Evolutionary conservation across 2,113 vertebrate genomes (phyloP).

Genomic region (Carollia perspicillata): DNA sequence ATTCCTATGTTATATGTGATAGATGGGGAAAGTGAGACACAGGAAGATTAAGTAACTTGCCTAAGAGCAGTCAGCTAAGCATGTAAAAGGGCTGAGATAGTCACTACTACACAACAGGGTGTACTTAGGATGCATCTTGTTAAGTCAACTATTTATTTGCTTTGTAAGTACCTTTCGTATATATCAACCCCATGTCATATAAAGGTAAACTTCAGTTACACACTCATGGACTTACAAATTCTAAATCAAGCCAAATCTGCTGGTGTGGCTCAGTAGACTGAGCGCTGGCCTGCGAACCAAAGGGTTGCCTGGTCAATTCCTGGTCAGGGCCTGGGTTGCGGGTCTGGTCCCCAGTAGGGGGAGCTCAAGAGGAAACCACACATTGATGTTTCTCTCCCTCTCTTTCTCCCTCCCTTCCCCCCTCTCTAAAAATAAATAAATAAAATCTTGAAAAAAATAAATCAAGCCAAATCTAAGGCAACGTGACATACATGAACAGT

Average conservation of each 20-base stretch:
- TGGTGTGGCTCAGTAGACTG: too few species aligned
- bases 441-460: not conserved
- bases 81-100: not conserved
- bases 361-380: too few species aligned
- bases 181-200: not conserved
- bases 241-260: slow-evolving; percentile 2
- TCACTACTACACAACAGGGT: not conserved
- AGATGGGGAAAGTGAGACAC: not conserved
- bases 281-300: too few species aligned
- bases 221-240: not conserved
- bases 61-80: not conserved
- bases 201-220: not conserved
- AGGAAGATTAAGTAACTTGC: not conserved
- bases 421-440: too few species aligned
- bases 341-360: too few species aligned
- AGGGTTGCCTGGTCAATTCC: too few species aligned
- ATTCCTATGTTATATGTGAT: not conserved
- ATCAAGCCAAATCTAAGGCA: not conserved
- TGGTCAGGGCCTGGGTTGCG: too few species aligned
- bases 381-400: too few species aligned
- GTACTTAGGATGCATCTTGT: not conserved
- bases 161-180: not conserved
- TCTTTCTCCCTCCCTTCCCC: too few species aligned
- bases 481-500: not conserved
- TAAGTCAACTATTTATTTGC: not conserved